Base-by-base conservation (phyloP, 1,140 invertebrate genomes). In the Macrotrachela quadricornifera region DNA sequence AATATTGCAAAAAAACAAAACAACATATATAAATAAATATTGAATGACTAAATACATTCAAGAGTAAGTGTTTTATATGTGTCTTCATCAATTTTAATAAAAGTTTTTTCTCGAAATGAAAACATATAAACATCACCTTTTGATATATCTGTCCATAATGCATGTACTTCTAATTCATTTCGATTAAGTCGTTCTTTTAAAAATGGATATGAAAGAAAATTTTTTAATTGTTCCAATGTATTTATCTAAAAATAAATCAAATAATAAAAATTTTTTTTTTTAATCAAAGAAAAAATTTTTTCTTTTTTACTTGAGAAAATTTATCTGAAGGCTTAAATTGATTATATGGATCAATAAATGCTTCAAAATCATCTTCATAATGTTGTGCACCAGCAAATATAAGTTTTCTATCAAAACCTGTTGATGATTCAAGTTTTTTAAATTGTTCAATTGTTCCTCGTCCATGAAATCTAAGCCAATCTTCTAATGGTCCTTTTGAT, bases 121-220 rank as follows among this genome's bases (percentile, higher is more conserved):
- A 91, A 91, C 55, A 66, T 52, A 65, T 85, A 88, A 62, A 94
- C 84, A 69, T 92, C 84, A 3, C 87, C 88, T 0, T 84, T 90
- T 62, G 91, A 90, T 63, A 95, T 90, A 66, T 95, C 88, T 65
- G 94, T 92, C 88, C 88, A 95, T 2, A 94, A 70, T 0, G 87
- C 85, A 63, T 91, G 85, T 57, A 90, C 80, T 61, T 87, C 82
- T 10, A 91, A 71, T 63, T 85, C 76, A 59, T 85, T 79, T 17
- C 75, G 75, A 65, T 82, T 78, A 12, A 95, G 66, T 2, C 83
- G 75, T 56, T 79, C 79, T 60, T 85, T 81, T 36, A 94, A 70
- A 70, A 92, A 91, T 30, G 83, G 83, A 64, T 94, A 91, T 17
- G 85, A 90, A 0, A 86, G 83, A 51, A 94, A 78, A 65, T 95